phyloP scores from a whole-genome alignment of 2,113 vertebrate genomes.

The Anarhynchus alexandrinus region DNA sequence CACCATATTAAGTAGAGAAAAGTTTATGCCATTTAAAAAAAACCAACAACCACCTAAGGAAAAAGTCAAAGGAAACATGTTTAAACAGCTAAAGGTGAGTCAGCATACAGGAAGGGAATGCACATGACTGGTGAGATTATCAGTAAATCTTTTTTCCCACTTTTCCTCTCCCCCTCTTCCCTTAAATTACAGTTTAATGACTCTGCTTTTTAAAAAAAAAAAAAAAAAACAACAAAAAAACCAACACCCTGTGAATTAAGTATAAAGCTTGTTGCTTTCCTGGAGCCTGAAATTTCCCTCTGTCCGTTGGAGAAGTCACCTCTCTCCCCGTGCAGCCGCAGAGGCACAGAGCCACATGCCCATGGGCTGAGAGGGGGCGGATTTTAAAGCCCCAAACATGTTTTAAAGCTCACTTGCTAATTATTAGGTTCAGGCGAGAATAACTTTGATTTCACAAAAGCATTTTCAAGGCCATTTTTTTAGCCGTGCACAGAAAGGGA shows the following conservation, averaged over 20 bases:
- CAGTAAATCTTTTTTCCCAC: conserved; percentile 26
- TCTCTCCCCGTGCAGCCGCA: background rate
- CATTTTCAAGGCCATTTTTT: background rate
- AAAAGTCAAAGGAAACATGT: background rate
- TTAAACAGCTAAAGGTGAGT: conserved; percentile 31
- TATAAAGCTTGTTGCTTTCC: background rate
- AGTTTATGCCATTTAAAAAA: background rate
- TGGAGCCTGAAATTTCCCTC: background rate
- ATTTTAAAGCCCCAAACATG: background rate
- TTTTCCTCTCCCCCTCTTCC: background rate
- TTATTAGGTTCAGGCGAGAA: background rate
- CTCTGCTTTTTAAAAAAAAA: background rate
- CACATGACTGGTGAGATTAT: conserved; percentile 41
- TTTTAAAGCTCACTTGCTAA: background rate
- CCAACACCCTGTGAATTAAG: background rate
- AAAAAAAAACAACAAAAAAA: background rate
- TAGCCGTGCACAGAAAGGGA: background rate
- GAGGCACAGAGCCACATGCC: background rate
- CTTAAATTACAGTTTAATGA: conserved; percentile 40
- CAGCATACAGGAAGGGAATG: conserved; percentile 36
- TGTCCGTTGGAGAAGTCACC: background rate
- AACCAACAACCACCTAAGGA: background rate
- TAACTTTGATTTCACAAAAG: background rate
- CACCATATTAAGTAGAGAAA: background rate
- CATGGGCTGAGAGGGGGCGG: fast-evolving